Percentiles rank a stretch among this genome's conserved stretches.
phyloP scores from a whole-genome alignment of 2,113 vertebrate genomes.

The Platycercus adscitus region DNA sequence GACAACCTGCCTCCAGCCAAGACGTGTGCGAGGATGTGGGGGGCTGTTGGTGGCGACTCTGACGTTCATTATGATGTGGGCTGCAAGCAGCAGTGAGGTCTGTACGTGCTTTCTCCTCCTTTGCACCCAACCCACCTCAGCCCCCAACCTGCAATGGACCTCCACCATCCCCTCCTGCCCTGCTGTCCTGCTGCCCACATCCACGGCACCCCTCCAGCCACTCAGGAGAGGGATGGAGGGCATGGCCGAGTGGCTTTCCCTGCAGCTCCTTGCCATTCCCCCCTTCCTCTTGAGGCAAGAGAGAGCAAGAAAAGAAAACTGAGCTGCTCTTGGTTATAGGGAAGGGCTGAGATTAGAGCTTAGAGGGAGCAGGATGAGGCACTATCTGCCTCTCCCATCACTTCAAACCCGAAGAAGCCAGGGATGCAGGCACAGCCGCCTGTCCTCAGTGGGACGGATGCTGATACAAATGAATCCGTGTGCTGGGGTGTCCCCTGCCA shows the following conservation, averaged over 20 bases:
- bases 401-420: neutral
- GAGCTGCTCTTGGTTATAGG: neutral
- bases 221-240: neutral
- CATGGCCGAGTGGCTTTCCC: neutral
- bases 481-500: neutral
- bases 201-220: neutral
- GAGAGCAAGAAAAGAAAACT: constrained; percentile 63
- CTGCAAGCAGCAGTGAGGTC: neutral
- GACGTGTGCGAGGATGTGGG: fast-evolving
- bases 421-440: neutral
- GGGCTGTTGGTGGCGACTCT: neutral
- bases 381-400: neutral
- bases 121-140: constrained; percentile 7
- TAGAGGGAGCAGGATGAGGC: neutral
- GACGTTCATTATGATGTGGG: neutral
- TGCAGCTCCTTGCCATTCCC: neutral
- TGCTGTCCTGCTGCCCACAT: neutral
- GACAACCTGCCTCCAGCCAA: fast-evolving
- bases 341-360: neutral
- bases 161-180: neutral
- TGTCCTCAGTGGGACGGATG: neutral
- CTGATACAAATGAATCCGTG: neutral
- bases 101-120: constrained; percentile 21
- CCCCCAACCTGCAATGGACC: neutral
- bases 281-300: neutral